Conservation (phyloP, 1,140 invertebrate species). For the Halotydeus destructor region DNA sequence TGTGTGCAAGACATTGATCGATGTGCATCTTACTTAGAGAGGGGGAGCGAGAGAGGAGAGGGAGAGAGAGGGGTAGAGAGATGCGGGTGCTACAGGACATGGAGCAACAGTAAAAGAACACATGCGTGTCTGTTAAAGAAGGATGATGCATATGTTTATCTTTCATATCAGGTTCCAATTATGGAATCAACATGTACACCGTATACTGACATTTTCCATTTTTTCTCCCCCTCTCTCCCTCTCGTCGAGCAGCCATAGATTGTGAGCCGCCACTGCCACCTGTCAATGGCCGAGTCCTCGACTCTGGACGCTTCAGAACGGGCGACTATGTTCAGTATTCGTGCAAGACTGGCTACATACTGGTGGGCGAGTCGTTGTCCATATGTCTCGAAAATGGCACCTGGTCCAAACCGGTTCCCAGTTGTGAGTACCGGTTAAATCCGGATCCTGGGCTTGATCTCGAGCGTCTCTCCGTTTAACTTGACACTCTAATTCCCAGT, state of each 20-base stretch:
- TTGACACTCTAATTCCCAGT: background rate
- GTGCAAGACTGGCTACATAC: constrained; percentile 42
- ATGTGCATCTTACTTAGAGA: too few relatives aligned
- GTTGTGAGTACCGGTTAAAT: constrained; percentile 34
- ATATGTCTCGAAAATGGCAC: constrained; percentile 64
- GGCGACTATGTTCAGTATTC: constrained; percentile 54
- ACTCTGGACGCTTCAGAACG: constrained; percentile 25
- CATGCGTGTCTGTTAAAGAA: too few relatives aligned
- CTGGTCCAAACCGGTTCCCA: constrained; percentile 63
- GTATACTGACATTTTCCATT: too few relatives aligned
- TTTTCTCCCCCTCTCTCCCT: too few relatives aligned
- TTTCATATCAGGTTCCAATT: too few relatives aligned
- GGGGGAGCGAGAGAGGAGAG: too few relatives aligned
- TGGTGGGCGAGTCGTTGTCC: constrained; percentile 48
- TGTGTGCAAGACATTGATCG: too few relatives aligned
- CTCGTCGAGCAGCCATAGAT: too few relatives aligned
- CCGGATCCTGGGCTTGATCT: background rate
- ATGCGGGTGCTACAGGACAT: background rate
- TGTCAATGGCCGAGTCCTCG: constrained; percentile 42
- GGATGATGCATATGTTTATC: too few relatives aligned
- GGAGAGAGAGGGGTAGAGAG: too few relatives aligned
- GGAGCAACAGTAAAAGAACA: background rate
- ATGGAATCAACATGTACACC: too few relatives aligned
- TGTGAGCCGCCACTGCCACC: constrained; percentile 48
- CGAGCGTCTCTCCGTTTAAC: too few relatives aligned